These are phyloP conservation scores for Nesometra sesokonis DNA, from an alignment of 35 echinoderm and acorn worm genomes.

Conservation along the genomic window DNA sequence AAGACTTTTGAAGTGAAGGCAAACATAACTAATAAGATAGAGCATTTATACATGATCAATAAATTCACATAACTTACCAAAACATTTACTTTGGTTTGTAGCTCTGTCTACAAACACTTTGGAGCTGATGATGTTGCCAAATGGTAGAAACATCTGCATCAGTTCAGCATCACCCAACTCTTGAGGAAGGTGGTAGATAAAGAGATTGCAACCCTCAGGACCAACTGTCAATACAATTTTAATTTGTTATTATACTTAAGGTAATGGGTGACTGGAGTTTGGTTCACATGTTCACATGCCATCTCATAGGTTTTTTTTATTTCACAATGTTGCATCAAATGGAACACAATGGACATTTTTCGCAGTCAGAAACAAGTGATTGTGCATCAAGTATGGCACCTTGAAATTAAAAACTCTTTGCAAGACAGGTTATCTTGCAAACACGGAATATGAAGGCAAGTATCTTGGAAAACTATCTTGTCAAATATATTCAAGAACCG, in stretches of 20 bases:
- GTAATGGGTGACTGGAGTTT: no score
- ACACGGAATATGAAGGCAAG: no score
- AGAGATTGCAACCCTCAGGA: conserved; percentile 93
- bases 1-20: neutral
- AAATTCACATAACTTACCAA: conserved; percentile 78
- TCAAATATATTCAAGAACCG: no score
- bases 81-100: conserved; percentile 99
- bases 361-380: no score
- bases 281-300: no score
- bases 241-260: no score
- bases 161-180: conserved; percentile 90
- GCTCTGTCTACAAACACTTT: conserved; percentile 93
- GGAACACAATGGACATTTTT: neutral
- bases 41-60: neutral
- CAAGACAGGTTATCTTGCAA: no score
- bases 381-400: no score
- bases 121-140: conserved; percentile 88
- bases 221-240: conserved; percentile 5
- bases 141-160: conserved; percentile 91
- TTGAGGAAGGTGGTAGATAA: conserved; percentile 93
- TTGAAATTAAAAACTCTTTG: no score
- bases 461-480: no score
- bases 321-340: no score
- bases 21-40: neutral
- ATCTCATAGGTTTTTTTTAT: no score